Evolutionary conservation across 2,113 vertebrate genomes (phyloP).

Genomic region (Thryonomys swinderianus): DNA sequence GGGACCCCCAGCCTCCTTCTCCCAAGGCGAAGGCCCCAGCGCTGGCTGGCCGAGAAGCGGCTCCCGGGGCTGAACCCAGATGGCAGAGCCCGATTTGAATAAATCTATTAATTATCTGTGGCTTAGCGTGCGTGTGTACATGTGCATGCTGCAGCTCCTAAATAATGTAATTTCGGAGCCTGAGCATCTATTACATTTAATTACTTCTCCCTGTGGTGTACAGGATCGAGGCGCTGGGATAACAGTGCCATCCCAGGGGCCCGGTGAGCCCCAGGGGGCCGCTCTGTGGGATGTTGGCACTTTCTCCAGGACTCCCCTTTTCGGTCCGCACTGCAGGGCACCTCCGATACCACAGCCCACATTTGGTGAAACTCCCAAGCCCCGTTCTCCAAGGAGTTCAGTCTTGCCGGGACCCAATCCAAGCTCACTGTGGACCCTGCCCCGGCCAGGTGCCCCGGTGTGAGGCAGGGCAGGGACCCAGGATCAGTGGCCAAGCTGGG

Average conservation of each 20-base stretch:
- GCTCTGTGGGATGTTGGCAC: background rate
- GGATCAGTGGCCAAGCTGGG: background rate
- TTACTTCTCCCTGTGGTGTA: conserved; percentile 53
- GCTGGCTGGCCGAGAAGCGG: background rate
- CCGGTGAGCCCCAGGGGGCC: background rate
- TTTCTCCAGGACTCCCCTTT: rapidly evolving
- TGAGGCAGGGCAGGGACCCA: background rate
- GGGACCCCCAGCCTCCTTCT: background rate
- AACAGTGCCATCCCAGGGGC: background rate
- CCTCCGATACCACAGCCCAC: background rate
- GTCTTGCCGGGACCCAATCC: background rate
- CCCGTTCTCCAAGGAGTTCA: rapidly evolving
- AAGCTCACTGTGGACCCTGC: background rate
- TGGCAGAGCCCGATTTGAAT: conserved; percentile 61
- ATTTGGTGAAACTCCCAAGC: rapidly evolving
- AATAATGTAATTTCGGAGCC: conserved; percentile 33
- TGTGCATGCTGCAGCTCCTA: background rate
- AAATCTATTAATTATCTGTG: conserved; percentile 65
- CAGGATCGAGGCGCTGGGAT: background rate
- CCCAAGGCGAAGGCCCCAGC: background rate
- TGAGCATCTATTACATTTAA: conserved; percentile 61
- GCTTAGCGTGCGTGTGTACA: conserved; percentile 17
- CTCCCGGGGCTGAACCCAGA: background rate
- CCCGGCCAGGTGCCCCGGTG: rapidly evolving
- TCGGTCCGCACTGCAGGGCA: background rate